A percentile compares a stretch with the other conserved stretches of the same genome.
phyloP scores from a whole-genome alignment of 2,113 vertebrate genomes.

The Zeus faber region DNA sequence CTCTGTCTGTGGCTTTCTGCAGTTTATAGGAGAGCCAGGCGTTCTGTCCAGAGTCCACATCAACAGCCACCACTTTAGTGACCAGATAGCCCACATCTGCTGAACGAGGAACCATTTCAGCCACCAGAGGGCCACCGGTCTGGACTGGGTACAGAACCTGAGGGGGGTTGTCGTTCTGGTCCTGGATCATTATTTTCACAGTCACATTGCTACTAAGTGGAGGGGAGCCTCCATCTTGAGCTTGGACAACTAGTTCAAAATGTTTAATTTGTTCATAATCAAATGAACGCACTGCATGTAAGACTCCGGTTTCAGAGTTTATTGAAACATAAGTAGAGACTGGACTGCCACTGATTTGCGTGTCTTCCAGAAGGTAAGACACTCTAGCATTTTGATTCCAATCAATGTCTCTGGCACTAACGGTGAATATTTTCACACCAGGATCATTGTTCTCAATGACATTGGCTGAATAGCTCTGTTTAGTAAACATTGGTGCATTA shows the following conservation, averaged over 20 bases:
- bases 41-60: not conserved
- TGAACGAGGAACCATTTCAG: too few relatives aligned
- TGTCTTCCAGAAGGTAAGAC: constrained; percentile 16
- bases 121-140: too few relatives aligned
- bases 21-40: too few relatives aligned
- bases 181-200: too few relatives aligned
- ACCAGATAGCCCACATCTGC: not conserved
- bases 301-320: constrained; percentile 41
- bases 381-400: constrained; percentile 7
- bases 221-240: not conserved
- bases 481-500: constrained; percentile 53
- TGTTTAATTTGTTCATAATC: constrained; percentile 54
- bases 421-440: constrained; percentile 28
- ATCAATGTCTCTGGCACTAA: constrained; percentile 42
- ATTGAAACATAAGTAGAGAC: constrained; percentile 40
- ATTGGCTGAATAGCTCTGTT: constrained; percentile 22
- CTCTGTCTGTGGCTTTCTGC: too few relatives aligned
- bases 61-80: not conserved
- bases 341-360: constrained; percentile 18
- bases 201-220: too few relatives aligned
- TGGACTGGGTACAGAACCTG: too few relatives aligned
- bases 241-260: constrained; percentile 25
- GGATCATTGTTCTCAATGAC: constrained; percentile 58
- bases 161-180: too few relatives aligned
- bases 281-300: constrained; percentile 34